A percentile compares a stretch with the other conserved stretches of the same genome.
Evolutionary conservation across 2,797 vertebrate species (phyloP).

Genomic region (Neopelma chrysocephalum): DNA sequence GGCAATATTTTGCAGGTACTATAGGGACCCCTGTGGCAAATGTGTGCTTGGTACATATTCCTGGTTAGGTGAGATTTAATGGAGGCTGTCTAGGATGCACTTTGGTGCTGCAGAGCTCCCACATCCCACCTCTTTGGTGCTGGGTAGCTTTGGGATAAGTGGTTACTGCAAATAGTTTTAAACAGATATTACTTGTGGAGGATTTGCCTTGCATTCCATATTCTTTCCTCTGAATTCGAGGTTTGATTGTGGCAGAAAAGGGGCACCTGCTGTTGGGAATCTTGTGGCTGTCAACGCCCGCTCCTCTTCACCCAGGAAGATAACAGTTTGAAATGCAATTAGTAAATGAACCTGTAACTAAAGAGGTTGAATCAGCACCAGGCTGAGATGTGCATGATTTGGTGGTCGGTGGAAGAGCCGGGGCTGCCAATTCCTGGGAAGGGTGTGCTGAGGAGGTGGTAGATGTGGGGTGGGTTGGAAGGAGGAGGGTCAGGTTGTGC

Average conservation of each 20-base stretch:
- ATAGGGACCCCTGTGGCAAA: fast-evolving
- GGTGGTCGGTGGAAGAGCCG: fast-evolving
- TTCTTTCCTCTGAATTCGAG: fast-evolving
- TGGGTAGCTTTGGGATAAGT: not conserved
- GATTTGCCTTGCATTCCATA: not conserved
- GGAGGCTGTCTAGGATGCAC: fast-evolving
- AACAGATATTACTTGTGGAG: not conserved
- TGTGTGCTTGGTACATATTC: fast-evolving
- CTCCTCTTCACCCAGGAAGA: not conserved
- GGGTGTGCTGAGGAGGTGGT: not conserved
- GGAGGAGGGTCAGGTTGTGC: not conserved
- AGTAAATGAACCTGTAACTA: not conserved
- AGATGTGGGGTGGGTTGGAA: not conserved
- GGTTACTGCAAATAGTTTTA: not conserved
- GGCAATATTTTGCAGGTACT: fast-evolving
- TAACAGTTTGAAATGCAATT: not conserved
- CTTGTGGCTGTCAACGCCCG: fast-evolving
- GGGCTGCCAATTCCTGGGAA: not conserved
- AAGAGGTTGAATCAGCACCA: not conserved
- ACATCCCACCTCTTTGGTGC: fast-evolving
- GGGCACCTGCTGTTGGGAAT: fast-evolving
- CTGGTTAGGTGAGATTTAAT: not conserved
- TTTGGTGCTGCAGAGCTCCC: not conserved
- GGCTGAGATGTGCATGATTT: not conserved
- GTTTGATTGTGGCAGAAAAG: not conserved